Evolutionary conservation across 2,113 vertebrate genomes (phyloP).

Genomic region (Malaclemys terrapin): DNA sequence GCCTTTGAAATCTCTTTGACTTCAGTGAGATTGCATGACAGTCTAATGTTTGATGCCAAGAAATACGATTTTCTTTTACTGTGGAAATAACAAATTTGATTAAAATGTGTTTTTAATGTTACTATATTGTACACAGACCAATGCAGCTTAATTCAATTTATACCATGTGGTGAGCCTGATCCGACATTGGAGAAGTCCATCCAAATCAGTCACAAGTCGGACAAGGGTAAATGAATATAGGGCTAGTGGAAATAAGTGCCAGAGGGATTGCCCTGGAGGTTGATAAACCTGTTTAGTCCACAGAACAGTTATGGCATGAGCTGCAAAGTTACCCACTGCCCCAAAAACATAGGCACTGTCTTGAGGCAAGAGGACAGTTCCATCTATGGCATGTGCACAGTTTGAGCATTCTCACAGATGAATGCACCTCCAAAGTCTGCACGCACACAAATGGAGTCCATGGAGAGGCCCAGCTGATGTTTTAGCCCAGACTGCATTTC

Average conservation of each 20-base stretch:
- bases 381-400: neutral
- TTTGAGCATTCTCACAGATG: neutral
- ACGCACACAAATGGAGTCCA: neutral
- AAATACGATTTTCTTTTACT: conserved; percentile 55
- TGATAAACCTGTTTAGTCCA: neutral
- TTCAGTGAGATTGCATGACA: conserved; percentile 3
- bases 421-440: neutral
- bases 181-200: conserved; percentile 42
- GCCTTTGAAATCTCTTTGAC: neutral
- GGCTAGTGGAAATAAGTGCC: conserved; percentile 13
- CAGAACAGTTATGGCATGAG: neutral
- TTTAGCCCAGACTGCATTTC: neutral
- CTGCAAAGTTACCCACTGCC: neutral
- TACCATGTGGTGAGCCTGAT: conserved; percentile 21
- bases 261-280: conserved; percentile 17
- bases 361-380: neutral
- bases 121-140: conserved; percentile 9
- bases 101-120: conserved; percentile 48
- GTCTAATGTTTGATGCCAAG: conserved; percentile 12
- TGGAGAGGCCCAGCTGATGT: neutral
- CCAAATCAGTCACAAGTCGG: conserved; percentile 29
- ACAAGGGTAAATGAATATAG: neutral
- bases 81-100: conserved; percentile 46
- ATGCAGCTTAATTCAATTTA: conserved; percentile 32
- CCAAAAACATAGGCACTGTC: neutral